phyloP scores from a whole-genome alignment of 2,888 invertebrate genomes.

The Bursaphelenchus okinawaensis region DNA sequence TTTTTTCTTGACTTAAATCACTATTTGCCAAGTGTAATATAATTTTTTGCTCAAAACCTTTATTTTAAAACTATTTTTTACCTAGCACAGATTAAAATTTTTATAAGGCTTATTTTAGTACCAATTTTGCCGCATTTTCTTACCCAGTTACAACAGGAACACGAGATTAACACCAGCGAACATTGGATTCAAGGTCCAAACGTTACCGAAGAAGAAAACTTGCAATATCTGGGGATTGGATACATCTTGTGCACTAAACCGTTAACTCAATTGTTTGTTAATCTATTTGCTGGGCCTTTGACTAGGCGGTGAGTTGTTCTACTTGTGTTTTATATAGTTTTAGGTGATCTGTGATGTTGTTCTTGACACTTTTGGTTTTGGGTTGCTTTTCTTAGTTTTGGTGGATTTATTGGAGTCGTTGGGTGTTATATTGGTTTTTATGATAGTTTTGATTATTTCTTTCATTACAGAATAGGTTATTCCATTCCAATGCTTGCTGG shows the following conservation, averaged over 20 bases:
- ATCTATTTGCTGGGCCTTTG: not conserved
- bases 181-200: not conserved
- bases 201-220: not conserved
- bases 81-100: too few species aligned
- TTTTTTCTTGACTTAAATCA: too few species aligned
- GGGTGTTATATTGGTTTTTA: too few species aligned
- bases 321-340: not conserved
- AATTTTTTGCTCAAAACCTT: too few species aligned
- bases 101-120: too few species aligned
- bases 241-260: not conserved
- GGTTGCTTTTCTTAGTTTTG: too few species aligned
- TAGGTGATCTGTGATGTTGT: too few species aligned
- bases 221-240: not conserved
- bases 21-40: too few species aligned
- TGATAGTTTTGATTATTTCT: too few species aligned
- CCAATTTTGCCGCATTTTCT: not conserved
- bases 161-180: not conserved
- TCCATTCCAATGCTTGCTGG: not conserved
- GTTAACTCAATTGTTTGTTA: not conserved
- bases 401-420: too few species aligned
- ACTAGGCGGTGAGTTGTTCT: not conserved
- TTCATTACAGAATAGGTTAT: not conserved
- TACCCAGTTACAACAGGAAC: not conserved
- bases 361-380: too few species aligned
- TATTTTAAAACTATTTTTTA: too few species aligned